Conservation (phyloP, 2,113 vertebrate genomes). For the Gymnorhina tibicen region DNA sequence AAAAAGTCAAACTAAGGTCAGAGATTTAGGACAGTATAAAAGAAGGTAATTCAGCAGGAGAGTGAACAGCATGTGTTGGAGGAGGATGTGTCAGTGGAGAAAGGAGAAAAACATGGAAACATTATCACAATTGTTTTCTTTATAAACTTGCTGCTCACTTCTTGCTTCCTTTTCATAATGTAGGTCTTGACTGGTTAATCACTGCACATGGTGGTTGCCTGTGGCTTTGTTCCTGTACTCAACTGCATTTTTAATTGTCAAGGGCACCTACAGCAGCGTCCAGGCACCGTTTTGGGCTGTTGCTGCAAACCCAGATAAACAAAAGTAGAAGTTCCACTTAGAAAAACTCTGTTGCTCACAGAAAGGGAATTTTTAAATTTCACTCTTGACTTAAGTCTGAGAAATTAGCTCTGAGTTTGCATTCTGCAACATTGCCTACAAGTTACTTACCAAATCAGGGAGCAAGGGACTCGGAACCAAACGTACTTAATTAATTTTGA, state of each 20-base stretch:
- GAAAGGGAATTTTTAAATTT: background rate
- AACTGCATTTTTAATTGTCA: background rate
- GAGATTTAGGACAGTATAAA: background rate
- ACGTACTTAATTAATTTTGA: background rate
- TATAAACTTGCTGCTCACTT: background rate
- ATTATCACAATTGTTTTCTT: background rate
- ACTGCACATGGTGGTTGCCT: background rate
- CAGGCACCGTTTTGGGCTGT: background rate
- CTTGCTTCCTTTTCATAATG: background rate
- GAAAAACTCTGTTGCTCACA: background rate
- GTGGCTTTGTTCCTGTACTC: background rate
- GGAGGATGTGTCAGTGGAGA: background rate
- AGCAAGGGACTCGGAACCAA: background rate
- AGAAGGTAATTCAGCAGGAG: background rate
- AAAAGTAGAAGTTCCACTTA: background rate
- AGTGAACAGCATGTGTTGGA: background rate
- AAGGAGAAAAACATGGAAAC: background rate
- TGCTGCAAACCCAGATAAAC: background rate
- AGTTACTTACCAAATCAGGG: background rate
- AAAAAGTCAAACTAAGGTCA: background rate
- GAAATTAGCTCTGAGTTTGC: background rate
- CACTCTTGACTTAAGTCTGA: background rate
- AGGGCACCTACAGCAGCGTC: background rate
- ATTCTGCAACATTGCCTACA: background rate
- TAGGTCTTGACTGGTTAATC: background rate